Base-by-base conservation (phyloP, 2,113 vertebrate genomes). In the Acinonyx jubatus region DNA sequence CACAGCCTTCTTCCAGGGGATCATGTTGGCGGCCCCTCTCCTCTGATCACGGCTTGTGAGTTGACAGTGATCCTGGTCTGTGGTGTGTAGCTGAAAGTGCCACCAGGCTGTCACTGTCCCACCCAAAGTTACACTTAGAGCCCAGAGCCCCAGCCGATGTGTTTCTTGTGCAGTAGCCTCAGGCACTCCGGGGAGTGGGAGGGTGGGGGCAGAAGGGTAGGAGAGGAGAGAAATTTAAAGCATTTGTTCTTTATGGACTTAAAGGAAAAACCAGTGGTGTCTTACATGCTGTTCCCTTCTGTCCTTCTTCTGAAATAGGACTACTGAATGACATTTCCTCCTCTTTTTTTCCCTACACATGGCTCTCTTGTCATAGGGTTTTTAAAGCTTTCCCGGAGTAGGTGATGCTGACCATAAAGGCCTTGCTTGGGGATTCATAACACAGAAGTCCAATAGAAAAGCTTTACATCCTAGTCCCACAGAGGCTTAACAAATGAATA, bases 51-150 rank as follows among this genome's bases (percentile, higher is more conserved):
- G 0, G 38, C 48, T 85, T 45, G 74, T 93, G 71, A 66, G 92
- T 18, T 97, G 95, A 89, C 94, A 89, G 95, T 89, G 61, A 91
- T n/a, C 78, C 76, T 33, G 61, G 12, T 57, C 16, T 80, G 88
- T 16, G 4, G 27, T 61, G 45, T 74, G 38, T 84, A 91, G 83
- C 55, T 69, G 92, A 38, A 13, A 76, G 97, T 96, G 41, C 9
- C 84, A 7, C 65, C 48, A 55, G 25, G 82, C 31, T 7, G 3
- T 86, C 74, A 15, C 81, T 4, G 16, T 8, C 93, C 83, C 79
- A 85, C 52, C 93, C 7, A 69, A 84, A 92, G 81, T 93, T 93
- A 74, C 66, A 74, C 4, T 0, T 3, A 5, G 23, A 93, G 79
- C 45, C 65, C 36, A 31, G 55, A 93, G 89, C 52, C 63, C 1